phyloP scores from a whole-genome alignment of 2,797 vertebrate genomes.

The Vireo griseus region DNA sequence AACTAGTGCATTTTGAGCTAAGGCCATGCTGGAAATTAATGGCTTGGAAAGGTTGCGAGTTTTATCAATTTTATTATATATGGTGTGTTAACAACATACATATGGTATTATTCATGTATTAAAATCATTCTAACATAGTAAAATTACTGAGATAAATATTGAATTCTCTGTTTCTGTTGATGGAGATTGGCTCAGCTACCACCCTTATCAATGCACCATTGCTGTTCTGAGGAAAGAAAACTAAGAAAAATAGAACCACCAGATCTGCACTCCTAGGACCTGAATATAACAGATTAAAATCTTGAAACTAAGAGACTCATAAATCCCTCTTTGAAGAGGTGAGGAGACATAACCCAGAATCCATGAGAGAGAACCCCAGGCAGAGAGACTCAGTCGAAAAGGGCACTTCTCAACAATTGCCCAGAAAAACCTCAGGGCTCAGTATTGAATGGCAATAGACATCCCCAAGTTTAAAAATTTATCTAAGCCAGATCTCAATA shows the following conservation, averaged over 20 bases:
- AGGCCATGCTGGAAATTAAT: neutral
- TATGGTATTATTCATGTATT: neutral
- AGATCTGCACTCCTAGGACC: neutral
- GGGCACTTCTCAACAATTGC: rapidly evolving
- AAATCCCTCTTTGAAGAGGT: neutral
- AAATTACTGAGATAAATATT: neutral
- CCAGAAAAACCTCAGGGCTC: neutral
- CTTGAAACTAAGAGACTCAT: neutral
- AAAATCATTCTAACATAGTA: neutral
- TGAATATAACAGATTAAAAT: neutral
- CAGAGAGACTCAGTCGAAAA: neutral
- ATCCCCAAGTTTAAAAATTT: neutral
- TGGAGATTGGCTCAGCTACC: neutral
- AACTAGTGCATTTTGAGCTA: neutral
- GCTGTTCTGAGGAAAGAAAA: neutral
- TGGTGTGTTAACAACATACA: neutral
- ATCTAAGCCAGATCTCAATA: neutral
- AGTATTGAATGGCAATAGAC: neutral
- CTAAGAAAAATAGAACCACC: neutral
- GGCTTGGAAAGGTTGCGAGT: neutral
- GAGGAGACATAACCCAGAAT: neutral
- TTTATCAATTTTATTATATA: neutral
- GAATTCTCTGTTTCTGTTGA: neutral
- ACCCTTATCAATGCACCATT: rapidly evolving
- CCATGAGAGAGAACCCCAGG: neutral